Evolutionary conservation across 2,113 vertebrate genomes (phyloP), one percentile per base, ranked within the genome.

Genomic region (Istiophorus platypterus): DNA sequence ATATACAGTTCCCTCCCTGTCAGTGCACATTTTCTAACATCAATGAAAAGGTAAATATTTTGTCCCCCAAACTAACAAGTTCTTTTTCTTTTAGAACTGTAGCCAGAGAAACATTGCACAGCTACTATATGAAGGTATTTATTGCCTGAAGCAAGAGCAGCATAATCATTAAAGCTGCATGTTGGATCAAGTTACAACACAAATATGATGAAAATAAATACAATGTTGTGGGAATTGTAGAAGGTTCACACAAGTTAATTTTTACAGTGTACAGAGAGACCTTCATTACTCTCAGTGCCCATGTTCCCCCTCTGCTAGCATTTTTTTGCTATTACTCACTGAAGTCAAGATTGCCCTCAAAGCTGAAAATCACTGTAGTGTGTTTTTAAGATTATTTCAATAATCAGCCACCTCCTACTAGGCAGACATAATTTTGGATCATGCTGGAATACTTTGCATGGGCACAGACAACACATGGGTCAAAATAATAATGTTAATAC

Each of bases 141-240:
- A 13, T 62, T 27, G 81, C 76, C 76, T 51, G 27, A 49, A 62
- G 69, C 57, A 51, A 68, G n/a, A 79, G 49, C 63, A 58, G 41
- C 56, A 74, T 70, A 69, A 31, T 75, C 39, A 58, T 74, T 64
- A 49, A 26, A 68, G 47, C 10, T 69, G 20, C 70, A 51, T 64
- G 57, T 79, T 64, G 58, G 64, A 69, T 79, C 82, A 64, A 51
- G 70, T 74, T 15, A 27, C 39, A 47, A 47, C 63, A 26, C 24
- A 27, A 20, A 64, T 14, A 5, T 17, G 27, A 11, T 20, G 47
- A n/a, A 27, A 71, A 49, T 57, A 49, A 58, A 76, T 17, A 27
- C 15, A 13, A 24, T 34, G 63, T 68, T 34, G 54, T 68, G 20
- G 26, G 57, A 59, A 51, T 14, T 45, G 31, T 2, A 37, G 3